Percentiles rank a stretch among this genome's conserved stretches.
phyloP scores from a whole-genome alignment of 2,797 vertebrate genomes.

The Thripadectes ignobilis region DNA sequence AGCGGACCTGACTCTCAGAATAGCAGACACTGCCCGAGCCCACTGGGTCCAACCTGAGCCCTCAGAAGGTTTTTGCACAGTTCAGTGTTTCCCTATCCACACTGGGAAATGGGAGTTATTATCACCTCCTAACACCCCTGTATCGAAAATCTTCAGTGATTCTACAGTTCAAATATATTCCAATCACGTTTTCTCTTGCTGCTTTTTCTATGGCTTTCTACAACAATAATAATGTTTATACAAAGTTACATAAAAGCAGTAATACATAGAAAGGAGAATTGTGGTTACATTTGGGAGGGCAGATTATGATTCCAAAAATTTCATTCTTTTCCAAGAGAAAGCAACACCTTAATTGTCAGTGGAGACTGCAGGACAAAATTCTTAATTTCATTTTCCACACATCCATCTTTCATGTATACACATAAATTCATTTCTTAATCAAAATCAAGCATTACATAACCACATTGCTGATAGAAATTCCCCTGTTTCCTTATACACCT shows the following conservation, averaged over 20 bases:
- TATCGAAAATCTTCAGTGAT: not conserved
- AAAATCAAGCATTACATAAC: not conserved
- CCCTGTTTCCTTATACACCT: not conserved
- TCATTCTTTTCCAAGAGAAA: not conserved
- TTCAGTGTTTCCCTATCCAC: not conserved
- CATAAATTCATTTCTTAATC: not conserved
- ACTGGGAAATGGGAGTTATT: rapidly evolving
- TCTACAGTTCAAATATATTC: not conserved
- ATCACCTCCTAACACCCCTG: not conserved
- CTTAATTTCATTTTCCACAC: not conserved
- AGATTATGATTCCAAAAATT: not conserved
- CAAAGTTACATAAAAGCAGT: not conserved
- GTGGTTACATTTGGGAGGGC: not conserved
- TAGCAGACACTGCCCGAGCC: too few species aligned
- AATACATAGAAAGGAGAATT: not conserved
- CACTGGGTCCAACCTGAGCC: not conserved
- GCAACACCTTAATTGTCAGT: not conserved
- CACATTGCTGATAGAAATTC: not conserved
- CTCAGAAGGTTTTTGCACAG: not conserved
- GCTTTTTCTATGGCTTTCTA: not conserved
- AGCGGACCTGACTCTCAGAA: not conserved
- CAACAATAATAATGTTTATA: not conserved
- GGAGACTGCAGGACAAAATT: not conserved
- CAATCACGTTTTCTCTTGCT: not conserved
- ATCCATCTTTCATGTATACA: not conserved